phyloP scores from a whole-genome alignment of 1,140 invertebrate species.

The Maniola jurtina region DNA sequence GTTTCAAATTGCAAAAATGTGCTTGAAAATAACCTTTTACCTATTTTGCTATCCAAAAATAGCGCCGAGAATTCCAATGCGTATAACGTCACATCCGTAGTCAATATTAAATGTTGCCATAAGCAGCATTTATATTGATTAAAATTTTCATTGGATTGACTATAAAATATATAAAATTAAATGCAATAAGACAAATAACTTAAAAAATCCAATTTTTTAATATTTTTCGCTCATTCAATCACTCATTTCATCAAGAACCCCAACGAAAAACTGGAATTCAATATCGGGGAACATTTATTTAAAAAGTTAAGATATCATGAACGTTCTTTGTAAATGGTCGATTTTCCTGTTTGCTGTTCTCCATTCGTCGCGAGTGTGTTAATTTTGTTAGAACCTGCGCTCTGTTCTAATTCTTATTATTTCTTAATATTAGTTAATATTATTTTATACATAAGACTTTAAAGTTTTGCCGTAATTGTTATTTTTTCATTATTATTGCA shows the following conservation, averaged over 20 bases:
- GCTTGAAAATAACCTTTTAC: constrained; percentile 69
- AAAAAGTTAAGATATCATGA: constrained; percentile 55
- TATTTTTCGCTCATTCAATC: constrained; percentile 1
- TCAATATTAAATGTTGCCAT: constrained; percentile 48
- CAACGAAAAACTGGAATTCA: constrained; percentile 30
- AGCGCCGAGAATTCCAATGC: constrained; percentile 56
- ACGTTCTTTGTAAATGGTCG: constrained; percentile 74
- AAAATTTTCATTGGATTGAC: constrained; percentile 7
- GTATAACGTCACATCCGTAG: constrained; percentile 61
- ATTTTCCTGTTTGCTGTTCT: constrained; percentile 78
- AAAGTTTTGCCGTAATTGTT: constrained; percentile 56
- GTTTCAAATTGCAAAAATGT: constrained; percentile 76
- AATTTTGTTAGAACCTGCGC: constrained; percentile 70
- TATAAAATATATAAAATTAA: constrained; percentile 13
- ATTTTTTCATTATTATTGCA: constrained; percentile 65
- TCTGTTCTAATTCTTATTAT: constrained; percentile 68
- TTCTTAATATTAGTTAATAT: constrained; percentile 75
- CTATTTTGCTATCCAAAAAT: constrained; percentile 72
- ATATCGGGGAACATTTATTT: constrained; percentile 30
- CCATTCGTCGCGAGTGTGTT: constrained; percentile 72
- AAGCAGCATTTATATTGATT: constrained; percentile 24
- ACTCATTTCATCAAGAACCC: constrained; percentile 20
- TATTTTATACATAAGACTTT: constrained; percentile 70
- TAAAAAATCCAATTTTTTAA: background rate
- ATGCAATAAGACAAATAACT: background rate